Base-by-base conservation (phyloP, 2,113 vertebrate species). In the Oenanthe melanoleuca region DNA sequence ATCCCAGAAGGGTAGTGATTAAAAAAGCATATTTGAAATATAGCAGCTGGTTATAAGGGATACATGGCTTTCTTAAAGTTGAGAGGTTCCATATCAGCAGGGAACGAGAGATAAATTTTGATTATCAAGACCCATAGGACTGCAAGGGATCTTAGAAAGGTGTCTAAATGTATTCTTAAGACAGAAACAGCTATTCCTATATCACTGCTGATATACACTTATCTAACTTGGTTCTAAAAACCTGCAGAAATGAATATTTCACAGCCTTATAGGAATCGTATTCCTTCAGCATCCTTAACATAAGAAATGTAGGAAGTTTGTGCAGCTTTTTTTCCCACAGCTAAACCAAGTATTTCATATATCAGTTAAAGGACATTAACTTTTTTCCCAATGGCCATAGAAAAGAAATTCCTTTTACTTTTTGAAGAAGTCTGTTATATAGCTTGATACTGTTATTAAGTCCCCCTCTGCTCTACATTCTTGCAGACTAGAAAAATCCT, bases 21-120 rank as follows among this genome's bases (percentile, higher is more conserved):
- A 72, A 91, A 75, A 95, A 81, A 93, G 22, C 7, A 6, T 57
- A 59, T 91, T 87, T 92, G 78, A 95, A 94, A 82, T 82, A 55
- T 7, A 70, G 47, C 82, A 95, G 72, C 74, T 97, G 79, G 63
- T 64, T 86, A 59, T 53, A 44, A 65, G 67, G 73, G 42, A 34
- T 59, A 29, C 24, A 33, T 45, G 49, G 49, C n/a, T 55, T 86
- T 69, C 52, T 19, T 50, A 2, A 88, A 55, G 29, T 22, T 66
- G 63, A 52, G 53, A 60, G n/a, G 69, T 85, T 66, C 18, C 31
- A 6, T 61, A 29, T 81, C 44, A 57, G 15, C 19, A 53, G 31
- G 49, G 37, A 57, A 72, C 0, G 0, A 78, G 49, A 86, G 49
- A 61, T 2, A 79, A 80, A 7, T 72, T 93, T 77, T 72, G 40